Evolutionary conservation across 2,888 invertebrate genomes (phyloP), one percentile per base, ranked within the genome.

Genomic region (Arenicola marina): DNA sequence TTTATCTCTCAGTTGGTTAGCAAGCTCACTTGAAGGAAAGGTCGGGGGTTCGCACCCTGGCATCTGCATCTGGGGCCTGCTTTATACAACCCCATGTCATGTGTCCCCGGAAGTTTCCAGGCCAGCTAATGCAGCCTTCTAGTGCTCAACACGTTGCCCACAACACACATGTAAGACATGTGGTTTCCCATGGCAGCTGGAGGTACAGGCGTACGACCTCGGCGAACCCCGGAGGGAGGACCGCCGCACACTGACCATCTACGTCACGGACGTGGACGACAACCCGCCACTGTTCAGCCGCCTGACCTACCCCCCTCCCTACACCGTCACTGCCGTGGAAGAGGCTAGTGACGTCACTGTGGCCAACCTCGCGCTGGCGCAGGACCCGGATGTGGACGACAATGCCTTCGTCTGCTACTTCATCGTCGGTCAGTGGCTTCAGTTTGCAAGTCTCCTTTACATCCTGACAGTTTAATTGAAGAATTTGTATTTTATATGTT

Each of bases 361-460:
- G n/a, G 73, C 75, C 28, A 71, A 69, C 62, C 69, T 79, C 18
- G 69, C 71, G 28, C 61, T 77, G 56, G 84, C 84, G 24, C 92
- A 92, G 74, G 91, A 93, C 74, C 87, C 90, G 1, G 91, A 92
- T 69, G 91, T 91, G 72, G 90, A 91, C 0, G 77, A 77, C 56
- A 88, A 90, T 54, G 87, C 91, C 55, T 90, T 91, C 65, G 92
- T 95, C n/a, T 97, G 95, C 78, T 96, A 94, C 80, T 95, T 90
- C 77, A 91, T 96, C 56, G 88, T 94, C n/a, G 89, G 89, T 78
- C 53, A 70, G n/a, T n/a, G n/a, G n/a, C n/a, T n/a, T n/a, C n/a
- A n/a, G n/a, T n/a, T n/a, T n/a, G n/a, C n/a, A n/a, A n/a, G n/a
- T n/a, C n/a, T n/a, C n/a, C n/a, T n/a, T n/a, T n/a, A n/a, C n/a